phyloP scores from a whole-genome alignment of 1,140 invertebrate species.

The Sinonovacula constricta region DNA sequence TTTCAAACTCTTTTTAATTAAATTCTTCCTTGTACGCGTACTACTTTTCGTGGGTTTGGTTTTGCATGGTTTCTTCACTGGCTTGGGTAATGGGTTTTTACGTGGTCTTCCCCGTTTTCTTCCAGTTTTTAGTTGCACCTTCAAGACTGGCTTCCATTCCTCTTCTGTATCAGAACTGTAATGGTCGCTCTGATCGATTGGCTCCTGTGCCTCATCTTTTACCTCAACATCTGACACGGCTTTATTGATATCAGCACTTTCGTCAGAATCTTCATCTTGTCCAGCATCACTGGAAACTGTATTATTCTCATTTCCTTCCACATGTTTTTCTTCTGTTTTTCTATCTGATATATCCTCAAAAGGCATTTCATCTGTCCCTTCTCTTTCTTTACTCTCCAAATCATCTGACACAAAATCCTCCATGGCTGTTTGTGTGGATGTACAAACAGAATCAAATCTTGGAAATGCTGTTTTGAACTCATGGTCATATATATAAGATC shows the following conservation, averaged over 20 bases:
- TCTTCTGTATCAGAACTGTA: too few species aligned
- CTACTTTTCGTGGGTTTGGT: background rate
- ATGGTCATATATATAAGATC: constrained; percentile 20
- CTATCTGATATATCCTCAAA: background rate
- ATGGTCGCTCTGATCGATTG: too few species aligned
- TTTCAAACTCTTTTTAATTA: background rate
- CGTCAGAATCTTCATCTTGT: background rate
- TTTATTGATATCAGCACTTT: too few species aligned
- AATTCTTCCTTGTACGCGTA: background rate
- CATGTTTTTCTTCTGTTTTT: background rate
- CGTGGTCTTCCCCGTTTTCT: background rate
- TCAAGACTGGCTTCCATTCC: too few species aligned
- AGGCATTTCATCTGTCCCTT: background rate
- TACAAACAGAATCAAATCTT: constrained; percentile 1
- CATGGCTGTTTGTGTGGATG: background rate
- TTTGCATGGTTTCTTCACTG: background rate
- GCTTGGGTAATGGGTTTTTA: background rate
- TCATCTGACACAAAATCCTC: too few species aligned
- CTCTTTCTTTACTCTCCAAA: background rate
- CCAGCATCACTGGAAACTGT: background rate
- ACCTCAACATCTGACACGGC: too few species aligned
- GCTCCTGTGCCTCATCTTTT: too few species aligned
- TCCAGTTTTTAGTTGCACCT: too few species aligned
- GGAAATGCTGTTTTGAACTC: constrained; percentile 1
- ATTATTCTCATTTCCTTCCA: background rate